A percentile compares a stretch with the other conserved stretches of the same genome.
These are phyloP conservation scores for Lepus townsendii DNA, from an alignment of 2,797 vertebrate genomes.

Conservation along the genomic window DNA sequence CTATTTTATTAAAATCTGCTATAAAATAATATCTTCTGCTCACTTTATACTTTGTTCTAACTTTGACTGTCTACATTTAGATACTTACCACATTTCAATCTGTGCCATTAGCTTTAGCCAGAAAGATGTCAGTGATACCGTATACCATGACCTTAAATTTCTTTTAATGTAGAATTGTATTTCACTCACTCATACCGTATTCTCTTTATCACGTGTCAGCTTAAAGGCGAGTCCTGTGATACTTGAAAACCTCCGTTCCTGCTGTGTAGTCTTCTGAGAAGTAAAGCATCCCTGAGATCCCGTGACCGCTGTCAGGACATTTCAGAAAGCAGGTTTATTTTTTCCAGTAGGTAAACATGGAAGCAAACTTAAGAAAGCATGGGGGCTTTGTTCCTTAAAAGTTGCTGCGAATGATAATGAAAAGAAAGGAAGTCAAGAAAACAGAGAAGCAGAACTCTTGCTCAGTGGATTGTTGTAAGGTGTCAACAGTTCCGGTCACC, in stretches of 20 bases:
- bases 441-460: neutral
- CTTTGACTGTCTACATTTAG: slow-evolving; percentile 45
- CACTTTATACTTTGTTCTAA: neutral
- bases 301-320: slow-evolving; percentile 40
- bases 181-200: neutral
- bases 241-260: neutral
- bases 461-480: neutral
- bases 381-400: slow-evolving; percentile 41
- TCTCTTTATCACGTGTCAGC: neutral
- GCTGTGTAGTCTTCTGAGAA: slow-evolving; percentile 10
- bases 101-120: neutral
- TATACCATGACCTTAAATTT: neutral
- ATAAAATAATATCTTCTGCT: neutral
- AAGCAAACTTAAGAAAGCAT: slow-evolving; percentile 37
- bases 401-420: slow-evolving; percentile 55
- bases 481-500: no score
- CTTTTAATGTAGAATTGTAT: neutral
- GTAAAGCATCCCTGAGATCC: neutral
- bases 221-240: slow-evolving; percentile 5
- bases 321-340: neutral
- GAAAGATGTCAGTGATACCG: neutral
- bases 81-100: slow-evolving; percentile 37
- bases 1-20: slow-evolving; percentile 37
- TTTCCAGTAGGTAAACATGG: slow-evolving; percentile 40
- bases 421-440: slow-evolving; percentile 20